Percentiles rank a stretch among this genome's conserved stretches.
These are phyloP conservation scores for Drosophila ustulata DNA, from an alignment of 2,888 invertebrate genomes.

Conservation along the genomic window DNA sequence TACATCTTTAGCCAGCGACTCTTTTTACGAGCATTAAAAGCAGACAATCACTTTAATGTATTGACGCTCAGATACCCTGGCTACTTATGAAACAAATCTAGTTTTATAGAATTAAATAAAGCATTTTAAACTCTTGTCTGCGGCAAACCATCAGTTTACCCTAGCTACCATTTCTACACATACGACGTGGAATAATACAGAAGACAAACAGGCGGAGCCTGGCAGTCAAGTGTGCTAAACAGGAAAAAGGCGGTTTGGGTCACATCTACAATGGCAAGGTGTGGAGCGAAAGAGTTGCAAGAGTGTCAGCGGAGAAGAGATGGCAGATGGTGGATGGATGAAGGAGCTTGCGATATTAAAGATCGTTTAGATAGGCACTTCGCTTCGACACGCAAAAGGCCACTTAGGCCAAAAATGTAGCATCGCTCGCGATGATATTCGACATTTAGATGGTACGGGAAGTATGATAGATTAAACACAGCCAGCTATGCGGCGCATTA, in stretches of 20 bases:
- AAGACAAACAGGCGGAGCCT: constrained; percentile 24
- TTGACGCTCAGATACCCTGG: constrained; percentile 17
- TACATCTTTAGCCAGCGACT: constrained; percentile 17
- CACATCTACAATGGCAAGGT: constrained; percentile 19
- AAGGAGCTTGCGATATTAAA: constrained; percentile 43
- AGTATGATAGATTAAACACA: constrained; percentile 53
- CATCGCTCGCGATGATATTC: constrained; percentile 45
- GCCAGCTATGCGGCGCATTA: constrained; percentile 42
- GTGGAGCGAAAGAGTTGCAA: constrained; percentile 29
- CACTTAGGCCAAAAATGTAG: constrained; percentile 79
- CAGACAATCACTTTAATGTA: too few relatives aligned
- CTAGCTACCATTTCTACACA: neutral
- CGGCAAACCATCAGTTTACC: neutral
- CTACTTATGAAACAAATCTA: too few relatives aligned
- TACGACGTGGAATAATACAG: constrained; percentile 14
- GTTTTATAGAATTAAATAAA: too few relatives aligned
- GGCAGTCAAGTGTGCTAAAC: constrained; percentile 53
- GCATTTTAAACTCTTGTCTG: too few relatives aligned
- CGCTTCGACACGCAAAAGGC: constrained; percentile 71
- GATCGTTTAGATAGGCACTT: constrained; percentile 55
- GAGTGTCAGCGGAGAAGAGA: too few relatives aligned
- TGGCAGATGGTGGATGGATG: neutral
- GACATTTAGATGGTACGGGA: constrained; percentile 44
- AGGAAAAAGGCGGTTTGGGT: constrained; percentile 49
- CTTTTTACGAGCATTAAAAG: constrained; percentile 15